phyloP scores from a whole-genome alignment of 2,888 invertebrate species.

The Rotaria magnacalcarata region DNA sequence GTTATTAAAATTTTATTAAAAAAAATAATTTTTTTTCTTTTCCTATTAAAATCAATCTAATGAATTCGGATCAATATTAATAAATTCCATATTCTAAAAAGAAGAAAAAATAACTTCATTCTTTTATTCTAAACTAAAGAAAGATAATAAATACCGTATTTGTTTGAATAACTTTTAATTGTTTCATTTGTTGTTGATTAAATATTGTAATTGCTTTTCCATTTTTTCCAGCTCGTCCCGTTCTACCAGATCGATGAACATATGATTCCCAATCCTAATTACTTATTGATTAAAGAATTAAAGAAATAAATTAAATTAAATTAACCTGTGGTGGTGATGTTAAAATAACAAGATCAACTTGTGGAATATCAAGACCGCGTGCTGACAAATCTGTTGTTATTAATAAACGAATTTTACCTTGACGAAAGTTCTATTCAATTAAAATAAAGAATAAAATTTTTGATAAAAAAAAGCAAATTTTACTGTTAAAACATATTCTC shows the following conservation, averaged over 20 bases:
- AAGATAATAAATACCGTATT: neutral
- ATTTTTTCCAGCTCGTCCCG: conserved; percentile 56
- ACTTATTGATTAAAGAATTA: too few species aligned
- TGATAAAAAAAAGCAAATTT: conserved; percentile 49
- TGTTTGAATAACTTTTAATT: neutral
- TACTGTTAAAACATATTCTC: conserved; percentile 53
- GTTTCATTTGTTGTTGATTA: conserved; percentile 47
- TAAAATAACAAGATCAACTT: conserved; percentile 58
- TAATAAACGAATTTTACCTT: conserved; percentile 52
- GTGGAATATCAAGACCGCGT: conserved; percentile 57
- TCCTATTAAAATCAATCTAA: neutral
- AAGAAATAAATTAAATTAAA: too few species aligned
- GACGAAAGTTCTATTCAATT: conserved; percentile 51
- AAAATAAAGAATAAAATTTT: neutral
- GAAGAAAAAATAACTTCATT: neutral
- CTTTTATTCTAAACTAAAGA: neutral
- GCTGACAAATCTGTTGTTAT: conserved; percentile 59
- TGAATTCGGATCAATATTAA: neutral
- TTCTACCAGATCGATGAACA: conserved; percentile 58
- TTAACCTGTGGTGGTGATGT: conserved; percentile 51
- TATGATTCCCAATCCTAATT: conserved; percentile 53
- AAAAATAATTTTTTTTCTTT: too few species aligned
- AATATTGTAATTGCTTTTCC: conserved; percentile 55
- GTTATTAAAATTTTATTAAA: too few species aligned
- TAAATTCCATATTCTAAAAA: neutral